These are phyloP conservation scores for Oryzias dopingdopingensis DNA, from an alignment of 2,797 vertebrate species.

Conservation along the genomic window DNA sequence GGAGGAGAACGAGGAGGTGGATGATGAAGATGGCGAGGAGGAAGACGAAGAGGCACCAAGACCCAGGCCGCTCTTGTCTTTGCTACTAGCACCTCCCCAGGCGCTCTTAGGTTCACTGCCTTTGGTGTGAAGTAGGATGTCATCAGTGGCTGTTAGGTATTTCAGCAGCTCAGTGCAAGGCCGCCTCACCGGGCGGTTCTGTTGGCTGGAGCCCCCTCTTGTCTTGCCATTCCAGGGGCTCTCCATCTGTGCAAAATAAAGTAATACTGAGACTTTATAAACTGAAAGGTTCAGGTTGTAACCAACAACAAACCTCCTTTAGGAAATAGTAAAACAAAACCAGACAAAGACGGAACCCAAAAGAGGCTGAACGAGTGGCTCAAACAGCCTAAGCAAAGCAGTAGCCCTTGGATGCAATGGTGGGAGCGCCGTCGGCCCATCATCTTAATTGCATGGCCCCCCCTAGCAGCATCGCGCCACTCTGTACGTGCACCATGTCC, in stretches of 20 bases:
- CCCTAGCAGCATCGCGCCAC: slow-evolving; percentile 58
- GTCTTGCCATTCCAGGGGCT: slow-evolving; percentile 95
- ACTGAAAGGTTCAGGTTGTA: too few relatives aligned
- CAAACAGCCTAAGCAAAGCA: slow-evolving; percentile 40
- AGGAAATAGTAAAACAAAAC: slow-evolving; percentile 34
- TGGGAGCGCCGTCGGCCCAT: slow-evolving; percentile 67
- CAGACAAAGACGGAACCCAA: slow-evolving; percentile 21
- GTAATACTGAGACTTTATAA: slow-evolving; percentile 9
- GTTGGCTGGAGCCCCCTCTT: slow-evolving; percentile 90
- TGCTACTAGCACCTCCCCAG: slow-evolving; percentile 77
- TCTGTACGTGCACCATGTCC: slow-evolving; percentile 64
- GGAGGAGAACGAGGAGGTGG: slow-evolving; percentile 80
- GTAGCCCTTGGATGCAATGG: slow-evolving; percentile 58
- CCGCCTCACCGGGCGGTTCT: slow-evolving; percentile 93
- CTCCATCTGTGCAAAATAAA: slow-evolving; percentile 81
- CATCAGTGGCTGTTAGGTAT: slow-evolving; percentile 96
- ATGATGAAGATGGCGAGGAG: slow-evolving; percentile 78
- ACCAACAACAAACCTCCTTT: too few relatives aligned
- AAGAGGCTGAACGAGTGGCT: slow-evolving; percentile 38
- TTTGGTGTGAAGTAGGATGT: slow-evolving; percentile 93
- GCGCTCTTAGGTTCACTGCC: slow-evolving; percentile 79
- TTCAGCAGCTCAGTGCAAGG: slow-evolving; percentile 99
- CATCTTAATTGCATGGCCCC: slow-evolving; percentile 77
- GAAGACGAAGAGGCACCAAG: slow-evolving; percentile 73
- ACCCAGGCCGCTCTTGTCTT: slow-evolving; percentile 85